phyloP scores from a whole-genome alignment of 2,888 invertebrate species.

The Chrysomela aeneicollis region DNA sequence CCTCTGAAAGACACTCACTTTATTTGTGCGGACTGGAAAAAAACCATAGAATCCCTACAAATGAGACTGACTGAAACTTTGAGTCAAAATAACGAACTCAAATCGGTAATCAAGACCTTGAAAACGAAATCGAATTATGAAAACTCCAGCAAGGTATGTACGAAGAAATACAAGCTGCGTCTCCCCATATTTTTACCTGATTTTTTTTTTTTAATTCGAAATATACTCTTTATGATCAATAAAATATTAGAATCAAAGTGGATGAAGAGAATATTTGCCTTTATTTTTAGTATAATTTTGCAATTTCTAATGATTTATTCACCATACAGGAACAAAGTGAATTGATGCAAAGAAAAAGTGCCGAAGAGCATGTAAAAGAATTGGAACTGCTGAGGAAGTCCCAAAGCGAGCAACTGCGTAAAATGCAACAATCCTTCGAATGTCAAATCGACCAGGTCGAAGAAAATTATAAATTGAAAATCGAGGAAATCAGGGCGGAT shows the following conservation, averaged over 20 bases:
- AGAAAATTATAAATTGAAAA: constrained; percentile 38
- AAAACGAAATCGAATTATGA: constrained; percentile 35
- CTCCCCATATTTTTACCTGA: too few species aligned
- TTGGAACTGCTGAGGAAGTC: constrained; percentile 35
- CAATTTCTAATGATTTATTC: too few species aligned
- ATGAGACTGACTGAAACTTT: constrained; percentile 47
- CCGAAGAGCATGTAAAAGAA: constrained; percentile 32
- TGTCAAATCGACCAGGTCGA: constrained; percentile 30
- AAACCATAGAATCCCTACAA: constrained; percentile 46
- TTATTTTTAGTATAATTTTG: too few species aligned
- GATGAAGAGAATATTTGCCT: too few species aligned
- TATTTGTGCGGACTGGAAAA: constrained; percentile 46
- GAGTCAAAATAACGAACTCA: constrained; percentile 48
- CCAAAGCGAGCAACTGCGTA: constrained; percentile 31
- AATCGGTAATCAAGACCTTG: constrained; percentile 36
- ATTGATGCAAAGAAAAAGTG: constrained; percentile 25
- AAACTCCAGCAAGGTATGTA: constrained; percentile 16
- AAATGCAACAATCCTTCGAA: constrained; percentile 34
- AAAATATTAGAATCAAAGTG: too few species aligned
- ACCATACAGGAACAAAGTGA: constrained; percentile 27
- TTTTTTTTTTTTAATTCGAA: too few species aligned
- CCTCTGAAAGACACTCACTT: constrained; percentile 42
- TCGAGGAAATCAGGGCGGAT: constrained; percentile 34
- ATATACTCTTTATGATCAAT: too few species aligned
- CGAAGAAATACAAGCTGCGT: too few species aligned